Conservation (phyloP, 2,797 vertebrate species). For the Sciurus carolinensis region DNA sequence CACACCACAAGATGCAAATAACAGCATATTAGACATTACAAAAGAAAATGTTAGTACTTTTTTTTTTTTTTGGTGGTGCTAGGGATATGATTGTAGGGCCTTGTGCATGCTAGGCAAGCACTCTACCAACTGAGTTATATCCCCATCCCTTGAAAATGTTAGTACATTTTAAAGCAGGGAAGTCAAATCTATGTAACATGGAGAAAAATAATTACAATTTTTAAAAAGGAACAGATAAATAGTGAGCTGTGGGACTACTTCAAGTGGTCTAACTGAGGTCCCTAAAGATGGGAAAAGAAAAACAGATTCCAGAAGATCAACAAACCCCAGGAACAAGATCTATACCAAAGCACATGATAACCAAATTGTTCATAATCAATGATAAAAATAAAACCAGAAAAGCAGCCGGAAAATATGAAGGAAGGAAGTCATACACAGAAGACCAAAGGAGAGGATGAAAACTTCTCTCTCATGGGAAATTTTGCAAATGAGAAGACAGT, state of each 20-base stretch:
- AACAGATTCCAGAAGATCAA: not conserved
- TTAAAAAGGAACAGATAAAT: not conserved
- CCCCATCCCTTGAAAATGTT: not conserved
- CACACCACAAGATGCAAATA: not conserved
- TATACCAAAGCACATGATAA: not conserved
- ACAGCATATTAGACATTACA: not conserved
- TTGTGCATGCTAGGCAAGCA: too few species aligned
- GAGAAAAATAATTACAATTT: not conserved
- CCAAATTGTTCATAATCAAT: not conserved
- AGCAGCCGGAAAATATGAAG: not conserved
- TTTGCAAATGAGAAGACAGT: not conserved
- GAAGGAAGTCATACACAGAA: not conserved
- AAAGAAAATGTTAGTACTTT: not conserved
- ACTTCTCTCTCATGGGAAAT: not conserved
- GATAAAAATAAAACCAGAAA: not conserved
- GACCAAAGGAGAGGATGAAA: not conserved
- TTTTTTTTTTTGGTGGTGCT: not conserved
- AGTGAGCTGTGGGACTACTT: not conserved
- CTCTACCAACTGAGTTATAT: too few species aligned
- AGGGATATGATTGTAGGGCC: too few species aligned
- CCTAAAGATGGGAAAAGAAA: not conserved
- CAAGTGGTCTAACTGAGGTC: not conserved
- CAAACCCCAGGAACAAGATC: not conserved
- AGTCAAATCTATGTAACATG: not conserved
- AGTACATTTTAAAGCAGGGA: not conserved